phyloP scores from a whole-genome alignment of 2,113 vertebrate species.

The Potamarius usumacintae region DNA sequence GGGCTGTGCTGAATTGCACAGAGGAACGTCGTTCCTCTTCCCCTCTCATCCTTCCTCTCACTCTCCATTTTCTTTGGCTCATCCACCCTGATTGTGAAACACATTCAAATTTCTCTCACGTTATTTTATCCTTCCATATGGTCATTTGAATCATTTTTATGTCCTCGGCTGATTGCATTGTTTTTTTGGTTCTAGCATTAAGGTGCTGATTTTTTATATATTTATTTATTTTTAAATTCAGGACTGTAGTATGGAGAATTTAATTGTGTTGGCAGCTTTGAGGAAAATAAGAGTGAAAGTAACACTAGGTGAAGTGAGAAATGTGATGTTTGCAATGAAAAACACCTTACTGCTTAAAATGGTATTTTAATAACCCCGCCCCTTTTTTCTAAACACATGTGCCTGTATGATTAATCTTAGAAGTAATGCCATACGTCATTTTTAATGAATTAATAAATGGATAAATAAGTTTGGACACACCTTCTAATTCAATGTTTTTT shows the following conservation, averaged over 20 bases:
- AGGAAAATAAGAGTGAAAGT: neutral
- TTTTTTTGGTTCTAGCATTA: neutral
- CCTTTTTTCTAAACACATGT: neutral
- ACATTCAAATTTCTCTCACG: constrained; percentile 1
- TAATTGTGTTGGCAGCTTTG: neutral
- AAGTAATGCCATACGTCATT: neutral
- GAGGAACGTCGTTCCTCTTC: constrained; percentile 34
- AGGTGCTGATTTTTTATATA: neutral
- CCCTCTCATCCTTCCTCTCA: constrained; percentile 8
- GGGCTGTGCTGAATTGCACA: constrained; percentile 35
- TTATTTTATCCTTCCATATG: neutral
- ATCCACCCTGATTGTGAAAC: constrained; percentile 23
- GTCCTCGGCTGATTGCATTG: constrained; percentile 26
- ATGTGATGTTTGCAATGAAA: neutral
- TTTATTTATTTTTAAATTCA: neutral
- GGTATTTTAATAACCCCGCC: neutral
- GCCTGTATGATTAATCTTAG: neutral
- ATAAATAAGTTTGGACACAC: too few relatives aligned
- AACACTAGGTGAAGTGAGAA: constrained; percentile 1
- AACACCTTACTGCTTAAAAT: neutral
- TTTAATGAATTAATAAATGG: neutral
- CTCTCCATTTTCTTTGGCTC: constrained; percentile 34
- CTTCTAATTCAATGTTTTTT: too few relatives aligned
- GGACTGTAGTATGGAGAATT: constrained; percentile 9
- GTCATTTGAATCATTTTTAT: neutral